Evolutionary conservation across 1,140 invertebrate genomes (phyloP), one percentile per base, ranked within the genome.

Genomic region (Homalodisca vitripennis): DNA sequence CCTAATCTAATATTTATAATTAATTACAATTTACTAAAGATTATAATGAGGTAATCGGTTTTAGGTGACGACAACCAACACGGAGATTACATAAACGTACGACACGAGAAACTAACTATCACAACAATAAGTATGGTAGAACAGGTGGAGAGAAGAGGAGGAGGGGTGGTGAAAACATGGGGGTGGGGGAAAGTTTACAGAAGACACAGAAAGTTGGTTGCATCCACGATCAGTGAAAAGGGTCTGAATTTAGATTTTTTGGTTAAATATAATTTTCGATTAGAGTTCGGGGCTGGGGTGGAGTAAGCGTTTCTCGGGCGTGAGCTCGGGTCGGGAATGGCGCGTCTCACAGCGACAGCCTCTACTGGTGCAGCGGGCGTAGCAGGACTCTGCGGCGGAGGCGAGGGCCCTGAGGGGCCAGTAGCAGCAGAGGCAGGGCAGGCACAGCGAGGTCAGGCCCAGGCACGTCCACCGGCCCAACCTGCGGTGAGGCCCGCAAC

Each of bases 371-470:
- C 89, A 89, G 71, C 88, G 84, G 70, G 91, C 90, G 81, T 97
- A 95, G 75, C 89, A 89, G 72, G 85, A 84, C 78, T 94, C 93
- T 79, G 89, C 89, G 63, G 88, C 81, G 68, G 87, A 86, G 71
- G 94, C 87, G 79, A 88, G 90, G 29, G 89, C 92, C 76, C 89
- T 86, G 78, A 95, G 85, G 66, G 95, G 95, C 92, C 93, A 96
- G 81, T 97, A 97, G 78, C 92, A 91, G 79, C 91, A 89, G 69
- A 97, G 84, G 80, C 94, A 97, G 70, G 95, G 95, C 79, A 97
- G 84, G 72, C 89, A 84, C 72, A 93, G 79, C 34, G 92, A 85
- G 72, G 95, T 83, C 24, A 90, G 86, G 24, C 86, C 88, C 74
- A 97, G 85, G 79, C 93, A 95, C 68, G 89, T 88, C 93, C 94